Conservation (phyloP, 2,113 vertebrate genomes). For the Polyodon spathula region DNA sequence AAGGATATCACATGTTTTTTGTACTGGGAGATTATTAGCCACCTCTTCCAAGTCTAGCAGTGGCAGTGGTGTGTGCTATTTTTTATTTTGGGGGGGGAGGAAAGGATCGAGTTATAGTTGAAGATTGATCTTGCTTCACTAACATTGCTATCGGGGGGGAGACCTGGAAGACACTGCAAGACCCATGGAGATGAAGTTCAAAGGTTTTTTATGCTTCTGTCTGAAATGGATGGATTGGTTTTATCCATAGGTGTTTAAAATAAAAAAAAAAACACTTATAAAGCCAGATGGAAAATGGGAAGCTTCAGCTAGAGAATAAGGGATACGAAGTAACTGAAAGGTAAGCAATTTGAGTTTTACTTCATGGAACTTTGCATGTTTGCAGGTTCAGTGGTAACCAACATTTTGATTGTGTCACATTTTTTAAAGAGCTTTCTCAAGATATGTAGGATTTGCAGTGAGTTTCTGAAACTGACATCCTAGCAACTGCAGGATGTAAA, state of each 20-base stretch:
- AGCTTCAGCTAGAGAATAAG: slow-evolving; percentile 45
- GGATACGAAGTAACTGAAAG: slow-evolving; percentile 34
- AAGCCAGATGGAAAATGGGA: slow-evolving; percentile 48
- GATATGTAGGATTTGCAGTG: slow-evolving; percentile 5
- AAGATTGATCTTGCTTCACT: too few species aligned
- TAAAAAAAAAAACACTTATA: slow-evolving; percentile 21
- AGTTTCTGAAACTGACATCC: slow-evolving; percentile 18
- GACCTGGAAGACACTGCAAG: too few species aligned
- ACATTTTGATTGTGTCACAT: too few species aligned
- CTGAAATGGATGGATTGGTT: slow-evolving; percentile 41
- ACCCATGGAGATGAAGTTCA: slow-evolving; percentile 38
- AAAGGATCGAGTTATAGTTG: too few species aligned
- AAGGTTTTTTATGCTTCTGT: slow-evolving; percentile 30
- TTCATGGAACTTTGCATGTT: slow-evolving; percentile 25
- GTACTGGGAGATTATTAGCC: too few species aligned
- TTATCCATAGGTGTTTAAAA: slow-evolving; percentile 35
- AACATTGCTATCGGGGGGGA: too few species aligned
- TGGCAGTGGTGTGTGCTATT: too few species aligned
- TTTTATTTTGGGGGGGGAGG: too few species aligned
- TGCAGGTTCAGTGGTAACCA: too few species aligned
- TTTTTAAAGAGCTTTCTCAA: neutral
- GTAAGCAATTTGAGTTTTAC: slow-evolving; percentile 37
- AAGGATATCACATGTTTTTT: too few species aligned
- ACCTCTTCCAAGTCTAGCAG: too few species aligned
- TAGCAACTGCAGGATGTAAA: slow-evolving; percentile 18